Evolutionary conservation across 2,113 vertebrate species (phyloP).

Genomic region (Vulpes lagopus): DNA sequence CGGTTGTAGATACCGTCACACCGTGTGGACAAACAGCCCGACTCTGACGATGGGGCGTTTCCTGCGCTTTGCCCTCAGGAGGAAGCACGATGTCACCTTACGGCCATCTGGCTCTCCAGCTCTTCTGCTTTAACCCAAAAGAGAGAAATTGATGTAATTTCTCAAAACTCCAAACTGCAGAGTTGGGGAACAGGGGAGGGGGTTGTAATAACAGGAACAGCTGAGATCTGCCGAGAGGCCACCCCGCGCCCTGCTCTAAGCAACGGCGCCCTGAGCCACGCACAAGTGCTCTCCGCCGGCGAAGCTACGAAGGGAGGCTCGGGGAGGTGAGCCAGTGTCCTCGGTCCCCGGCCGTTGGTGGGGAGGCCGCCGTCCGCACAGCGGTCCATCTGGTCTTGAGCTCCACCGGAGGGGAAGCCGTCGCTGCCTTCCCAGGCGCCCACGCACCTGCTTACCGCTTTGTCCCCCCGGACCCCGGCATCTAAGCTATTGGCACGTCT

Average conservation of each 20-base stretch:
- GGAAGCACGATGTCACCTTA: background rate
- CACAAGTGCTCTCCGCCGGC: too few relatives aligned
- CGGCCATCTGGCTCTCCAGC: background rate
- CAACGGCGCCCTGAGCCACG: background rate
- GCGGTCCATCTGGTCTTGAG: background rate
- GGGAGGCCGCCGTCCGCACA: too few relatives aligned
- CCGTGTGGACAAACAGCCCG: background rate
- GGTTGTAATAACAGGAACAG: background rate
- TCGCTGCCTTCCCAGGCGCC: background rate
- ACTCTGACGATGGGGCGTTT: background rate
- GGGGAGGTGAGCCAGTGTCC: background rate
- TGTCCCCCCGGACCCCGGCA: background rate
- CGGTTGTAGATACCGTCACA: background rate
- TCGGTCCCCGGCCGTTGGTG: rapidly evolving
- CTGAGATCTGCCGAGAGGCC: background rate
- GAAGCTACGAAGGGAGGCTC: background rate
- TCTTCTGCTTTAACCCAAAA: constrained; percentile 11
- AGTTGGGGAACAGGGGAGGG: background rate
- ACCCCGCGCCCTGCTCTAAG: background rate
- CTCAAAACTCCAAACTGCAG: background rate
- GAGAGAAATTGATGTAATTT: constrained; percentile 1
- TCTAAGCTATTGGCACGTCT: background rate
- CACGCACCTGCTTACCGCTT: background rate
- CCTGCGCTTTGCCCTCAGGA: background rate
- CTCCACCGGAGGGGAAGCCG: background rate